phyloP scores from a whole-genome alignment of 2,797 vertebrate species.

The Oreochromis grahami region DNA sequence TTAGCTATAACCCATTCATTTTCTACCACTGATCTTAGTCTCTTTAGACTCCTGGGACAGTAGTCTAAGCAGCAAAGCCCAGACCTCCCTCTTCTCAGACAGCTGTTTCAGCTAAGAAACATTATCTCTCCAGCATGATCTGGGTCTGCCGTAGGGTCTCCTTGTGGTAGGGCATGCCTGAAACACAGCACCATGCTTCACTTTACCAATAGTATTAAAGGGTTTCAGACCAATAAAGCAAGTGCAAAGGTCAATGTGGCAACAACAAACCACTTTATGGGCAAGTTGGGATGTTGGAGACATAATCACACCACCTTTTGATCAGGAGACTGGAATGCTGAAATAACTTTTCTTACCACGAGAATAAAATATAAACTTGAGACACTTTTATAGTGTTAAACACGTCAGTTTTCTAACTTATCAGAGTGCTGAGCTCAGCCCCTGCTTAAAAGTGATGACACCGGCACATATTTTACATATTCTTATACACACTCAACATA shows the following conservation, averaged over 20 bases:
- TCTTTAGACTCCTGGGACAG: accelerated
- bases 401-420: neutral
- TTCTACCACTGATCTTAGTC: neutral
- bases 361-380: neutral
- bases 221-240: neutral
- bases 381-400: neutral
- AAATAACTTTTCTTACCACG: too few relatives aligned
- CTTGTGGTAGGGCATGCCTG: neutral
- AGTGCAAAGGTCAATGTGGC: neutral
- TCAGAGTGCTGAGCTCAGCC: neutral
- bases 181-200: neutral
- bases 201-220: accelerated
- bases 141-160: neutral
- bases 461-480: neutral
- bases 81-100: neutral
- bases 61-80: neutral
- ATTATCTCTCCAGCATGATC: neutral
- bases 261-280: neutral
- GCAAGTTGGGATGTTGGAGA: neutral
- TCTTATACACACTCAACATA: neutral
- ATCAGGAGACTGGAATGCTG: neutral
- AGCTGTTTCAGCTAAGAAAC: neutral
- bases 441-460: neutral
- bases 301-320: neutral
- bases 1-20: neutral